A percentile compares a stretch with the other conserved stretches of the same genome.
Conservation (phyloP, 2,797 vertebrate species). For the Sebastes kiyomatsui region DNA sequence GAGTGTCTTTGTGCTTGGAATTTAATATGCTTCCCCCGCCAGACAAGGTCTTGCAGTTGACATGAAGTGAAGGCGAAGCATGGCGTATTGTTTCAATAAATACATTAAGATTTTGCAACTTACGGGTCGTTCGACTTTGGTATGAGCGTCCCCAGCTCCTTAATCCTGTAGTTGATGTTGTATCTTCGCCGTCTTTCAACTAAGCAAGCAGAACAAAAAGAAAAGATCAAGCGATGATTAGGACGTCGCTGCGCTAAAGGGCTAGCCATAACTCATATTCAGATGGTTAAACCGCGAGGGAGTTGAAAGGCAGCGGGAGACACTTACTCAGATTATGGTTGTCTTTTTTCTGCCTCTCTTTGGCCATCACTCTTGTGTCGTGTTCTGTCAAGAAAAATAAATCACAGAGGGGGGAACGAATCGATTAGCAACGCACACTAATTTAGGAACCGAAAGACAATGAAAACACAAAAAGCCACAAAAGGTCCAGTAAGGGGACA, state of each 20-base stretch:
- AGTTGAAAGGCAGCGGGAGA: constrained; percentile 10
- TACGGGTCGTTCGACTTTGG: constrained; percentile 99
- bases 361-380: constrained; percentile 92
- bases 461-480: constrained; percentile 32
- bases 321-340: constrained; percentile 98
- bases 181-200: constrained; percentile 98
- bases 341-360: constrained; percentile 98
- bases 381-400: constrained; percentile 83
- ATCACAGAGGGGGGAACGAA: constrained; percentile 55
- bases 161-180: constrained; percentile 99
- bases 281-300: constrained; percentile 3
- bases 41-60: constrained; percentile 31
- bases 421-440: constrained; percentile 61
- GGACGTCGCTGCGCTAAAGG: background rate
- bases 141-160: constrained; percentile 98
- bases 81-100: constrained; percentile 32
- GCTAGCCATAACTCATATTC: background rate
- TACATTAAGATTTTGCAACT: constrained; percentile 75
- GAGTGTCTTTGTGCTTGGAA: constrained; percentile 61
- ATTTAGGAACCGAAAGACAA: constrained; percentile 64
- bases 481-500: constrained; percentile 50
- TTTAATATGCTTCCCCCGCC: constrained; percentile 36
- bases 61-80: constrained; percentile 2
- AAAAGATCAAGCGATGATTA: constrained; percentile 1
- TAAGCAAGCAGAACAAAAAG: constrained; percentile 60